Evolutionary conservation across 2,797 vertebrate genomes (phyloP), one percentile per base, ranked within the genome.

Genomic region (Harpagifer antarcticus): DNA sequence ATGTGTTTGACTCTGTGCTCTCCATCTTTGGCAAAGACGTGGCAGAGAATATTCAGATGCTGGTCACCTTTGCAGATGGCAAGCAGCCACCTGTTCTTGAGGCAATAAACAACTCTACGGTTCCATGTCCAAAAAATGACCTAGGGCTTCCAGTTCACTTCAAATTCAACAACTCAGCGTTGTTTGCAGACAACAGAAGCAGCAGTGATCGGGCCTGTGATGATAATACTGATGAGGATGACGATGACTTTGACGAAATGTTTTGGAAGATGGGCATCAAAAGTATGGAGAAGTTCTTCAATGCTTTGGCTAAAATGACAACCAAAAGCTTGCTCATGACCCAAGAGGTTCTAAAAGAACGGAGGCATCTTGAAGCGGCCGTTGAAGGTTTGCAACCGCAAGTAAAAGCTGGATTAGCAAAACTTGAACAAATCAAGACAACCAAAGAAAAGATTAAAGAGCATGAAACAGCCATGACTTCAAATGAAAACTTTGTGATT

Each of bases 81-180:
- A 52, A 85, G 11, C 40, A 20, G 19, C 87, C 87, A 9, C 79
- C 76, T 0, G 87, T 91, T 59, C 81, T 91, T 0, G 66, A 78
- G 17, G 86, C 83, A 9, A 84, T 89, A 13, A 71, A 80, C 3
- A 56, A 0, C 0, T 78, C 90, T 1, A 9, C 37, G 0, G 40
- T 92, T 1, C 85, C 87, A 1, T 90, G 89, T 63, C 73, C 68
- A 0, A 89, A 74, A 76, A 79, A 49, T 6, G 14, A 78, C 1
- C 9, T 67, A 0, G 84, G 82, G 0, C 47, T 82, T 3, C 78
- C 85, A 4, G 49, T 77, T 76, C 68, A 92, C 58, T 92, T 92
- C 60, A 92, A 87, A 3, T 93, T 93, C 69, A 89, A 93, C 68
- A 93, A 92, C n/a, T 90, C 91, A 6, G 88, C 81, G 0, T 19